Conservation (phyloP, 2,797 vertebrate genomes). For the Cossypha heuglini region DNA sequence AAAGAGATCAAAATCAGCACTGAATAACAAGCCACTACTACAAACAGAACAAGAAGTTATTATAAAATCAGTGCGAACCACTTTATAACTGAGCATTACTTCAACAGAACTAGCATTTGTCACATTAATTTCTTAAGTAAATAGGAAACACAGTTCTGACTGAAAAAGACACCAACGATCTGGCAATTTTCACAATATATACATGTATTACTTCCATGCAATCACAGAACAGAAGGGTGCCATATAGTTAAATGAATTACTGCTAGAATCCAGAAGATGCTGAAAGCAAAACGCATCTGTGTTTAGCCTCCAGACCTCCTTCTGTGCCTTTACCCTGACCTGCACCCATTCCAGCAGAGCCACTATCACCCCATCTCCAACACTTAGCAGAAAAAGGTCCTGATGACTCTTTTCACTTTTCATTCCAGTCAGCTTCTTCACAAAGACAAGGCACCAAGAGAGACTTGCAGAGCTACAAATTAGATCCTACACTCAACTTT, state of each 20-base stretch:
- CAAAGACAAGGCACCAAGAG: background rate
- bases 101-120: background rate
- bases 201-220: background rate
- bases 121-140: background rate
- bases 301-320: background rate
- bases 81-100: background rate
- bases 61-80: background rate
- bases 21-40: background rate
- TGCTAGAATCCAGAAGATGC: background rate
- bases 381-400: background rate
- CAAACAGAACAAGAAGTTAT: background rate
- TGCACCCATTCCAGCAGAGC: background rate
- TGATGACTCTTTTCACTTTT: background rate
- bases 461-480: background rate
- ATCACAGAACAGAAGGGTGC: background rate
- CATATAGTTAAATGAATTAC: rapidly evolving
- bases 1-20: background rate
- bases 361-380: background rate
- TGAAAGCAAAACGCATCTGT: background rate
- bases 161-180: background rate
- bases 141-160: background rate
- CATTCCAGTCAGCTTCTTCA: background rate
- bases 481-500: background rate
- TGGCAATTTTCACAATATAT: background rate
- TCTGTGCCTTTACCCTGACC: background rate